Base-by-base conservation (phyloP, 2,797 vertebrate species). In the Sparidentex hasta region DNA sequence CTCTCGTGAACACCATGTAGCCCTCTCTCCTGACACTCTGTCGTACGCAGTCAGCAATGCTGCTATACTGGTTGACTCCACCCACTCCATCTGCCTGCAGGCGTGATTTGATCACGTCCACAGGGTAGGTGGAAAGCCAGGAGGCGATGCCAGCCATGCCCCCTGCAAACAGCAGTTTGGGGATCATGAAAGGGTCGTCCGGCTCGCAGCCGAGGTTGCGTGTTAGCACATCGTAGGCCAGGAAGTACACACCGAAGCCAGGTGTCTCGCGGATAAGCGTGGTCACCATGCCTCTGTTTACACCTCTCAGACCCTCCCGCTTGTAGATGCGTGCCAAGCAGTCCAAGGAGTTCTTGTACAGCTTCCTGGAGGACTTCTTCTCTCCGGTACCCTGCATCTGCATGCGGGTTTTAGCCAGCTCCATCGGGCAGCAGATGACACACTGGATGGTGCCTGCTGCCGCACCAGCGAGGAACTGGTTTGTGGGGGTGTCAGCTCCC, bases 341-440 rank as follows among this genome's bases (percentile, higher is more conserved):
- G 94, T 99, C 97, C 92, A 99, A 90, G 2, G 98, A 98, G 84
- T 97, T 99, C 87, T 97, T 97, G 94, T 99, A 99, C 85, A 96
- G 74, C 92, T 96, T 98, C 0, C 80, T 94, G 5, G 95, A 94
- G 0, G 95, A 93, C 84, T 96, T 94, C 84, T 93, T 97, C 91
- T 97, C 95, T 0, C 98, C 98, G 0, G 96, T 96, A n/a, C 96
- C 98, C 89, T 99, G 98, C 92, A 99, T 95, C 87, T 99, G 98
- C 97, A 99, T 97, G 82, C 98, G 97, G 1, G 98, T 99, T 92
- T 99, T 99, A 23, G 98, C 98, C 91, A 99, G 82, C 83, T 99
- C 98, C 97, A 99, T 98, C 21, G 98, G 98, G 81, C 98, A 99
- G 93, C 98, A 99, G 93, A 99, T 96, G 64, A 98, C 87, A 0